Evolutionary conservation across 2,888 invertebrate species (phyloP).

Genomic region (Drosophila stalkeri): DNA sequence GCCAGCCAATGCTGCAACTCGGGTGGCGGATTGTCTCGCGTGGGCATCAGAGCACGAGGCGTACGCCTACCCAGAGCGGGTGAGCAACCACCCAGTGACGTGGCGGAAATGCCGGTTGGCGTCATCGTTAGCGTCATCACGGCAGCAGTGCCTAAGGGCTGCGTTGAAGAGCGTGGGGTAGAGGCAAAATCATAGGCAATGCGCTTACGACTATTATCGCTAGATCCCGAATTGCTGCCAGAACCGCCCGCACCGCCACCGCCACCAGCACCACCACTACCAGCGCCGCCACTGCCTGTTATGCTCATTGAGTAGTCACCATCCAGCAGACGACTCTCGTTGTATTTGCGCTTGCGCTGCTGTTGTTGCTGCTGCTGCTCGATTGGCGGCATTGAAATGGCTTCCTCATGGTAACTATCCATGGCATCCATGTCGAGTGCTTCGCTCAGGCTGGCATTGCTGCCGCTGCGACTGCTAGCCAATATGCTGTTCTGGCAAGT

Average conservation of each 20-base stretch:
- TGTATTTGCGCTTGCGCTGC: conserved; percentile 85
- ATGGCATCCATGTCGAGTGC: conserved; percentile 75
- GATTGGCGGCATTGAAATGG: conserved; percentile 15
- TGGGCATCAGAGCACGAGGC: conserved; percentile 88
- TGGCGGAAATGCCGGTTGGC: conserved; percentile 43
- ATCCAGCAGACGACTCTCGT: conserved; percentile 80
- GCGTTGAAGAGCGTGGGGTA: conserved; percentile 78
- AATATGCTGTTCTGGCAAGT: conserved; percentile 83
- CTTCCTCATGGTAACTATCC: conserved; percentile 58
- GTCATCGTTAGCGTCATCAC: conserved; percentile 47
- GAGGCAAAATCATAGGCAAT: conserved; percentile 84
- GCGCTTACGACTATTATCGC: conserved; percentile 82
- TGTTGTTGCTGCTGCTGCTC: conserved; percentile 61
- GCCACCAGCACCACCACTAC: conserved; percentile 38
- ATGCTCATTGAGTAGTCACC: conserved; percentile 67
- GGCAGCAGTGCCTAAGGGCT: conserved; percentile 43
- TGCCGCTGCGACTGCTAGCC: conserved; percentile 76
- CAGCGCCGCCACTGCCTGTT: conserved; percentile 49
- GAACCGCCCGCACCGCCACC: conserved; percentile 47
- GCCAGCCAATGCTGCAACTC: conserved; percentile 91
- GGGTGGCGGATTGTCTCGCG: conserved; percentile 92
- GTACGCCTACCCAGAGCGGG: conserved; percentile 81
- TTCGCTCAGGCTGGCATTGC: conserved; percentile 79
- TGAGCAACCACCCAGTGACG: conserved; percentile 40
- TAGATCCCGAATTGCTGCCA: conserved; percentile 34